Evolutionary conservation across 2,888 invertebrate genomes (phyloP), one percentile per base, ranked within the genome.

Genomic region (Rhorus exstirpatorius): DNA sequence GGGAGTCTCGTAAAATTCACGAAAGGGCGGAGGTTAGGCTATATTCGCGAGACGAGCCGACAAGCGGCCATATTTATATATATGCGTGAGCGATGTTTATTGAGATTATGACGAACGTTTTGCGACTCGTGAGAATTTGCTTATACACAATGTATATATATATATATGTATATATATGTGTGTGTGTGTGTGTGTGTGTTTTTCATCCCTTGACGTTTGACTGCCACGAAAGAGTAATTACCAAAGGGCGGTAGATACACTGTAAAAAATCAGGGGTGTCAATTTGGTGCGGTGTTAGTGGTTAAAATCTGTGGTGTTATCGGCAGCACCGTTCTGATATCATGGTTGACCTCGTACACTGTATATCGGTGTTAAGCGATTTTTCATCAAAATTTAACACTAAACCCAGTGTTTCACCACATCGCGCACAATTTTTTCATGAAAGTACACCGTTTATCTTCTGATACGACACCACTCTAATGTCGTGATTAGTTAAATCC

Each of bases 61-160:
- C 53, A 35, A 17, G 14, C 53, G 77, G 81, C 61, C 26, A 61
- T 35, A 49, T 49, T 49, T 35, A 41, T n/a, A 49, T 6, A 19
- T 19, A 19, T 51, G 17, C 70, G 85, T 87, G 88, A 88, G 87
- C 88, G 88, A 89, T 91, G 90, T 91, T 91, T 90, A 90, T 91
- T 90, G 86, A 89, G 89, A 90, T 88, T 90, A 89, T 85, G 86
- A 86, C 78, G 72, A 80, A 78, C 53, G 70, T 70, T 72, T 12
- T 21, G 68, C 84, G 82, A 88, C 87, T 89, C 87, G 82, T 86
- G 85, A 87, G 86, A 89, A 88, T 87, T 87, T 85, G 85, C 87
- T 87, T 86, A 84, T 86, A 58, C 21, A 38, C 17, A 10, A 12
- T 49, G 12, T 12, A 24, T 7, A 10, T n/a, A 12, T 24, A 44